Conservation (phyloP, 2,888 invertebrate genomes). For the Agrotis puta region DNA sequence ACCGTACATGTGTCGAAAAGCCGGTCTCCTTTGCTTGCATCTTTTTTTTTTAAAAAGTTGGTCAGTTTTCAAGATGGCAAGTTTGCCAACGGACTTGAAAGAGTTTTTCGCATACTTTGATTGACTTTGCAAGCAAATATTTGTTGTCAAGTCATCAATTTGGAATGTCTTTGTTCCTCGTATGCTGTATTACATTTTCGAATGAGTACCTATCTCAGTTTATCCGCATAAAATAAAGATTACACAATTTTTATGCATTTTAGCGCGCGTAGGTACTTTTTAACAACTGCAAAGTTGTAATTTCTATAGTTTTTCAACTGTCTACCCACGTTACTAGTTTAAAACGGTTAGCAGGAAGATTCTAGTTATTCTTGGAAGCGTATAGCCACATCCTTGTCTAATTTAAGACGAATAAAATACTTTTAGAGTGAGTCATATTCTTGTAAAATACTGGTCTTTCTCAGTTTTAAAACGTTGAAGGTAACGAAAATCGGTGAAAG, state of each 20-base stretch:
- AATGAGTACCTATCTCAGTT: not conserved
- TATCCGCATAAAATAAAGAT: too few species aligned
- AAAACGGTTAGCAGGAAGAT: constrained; percentile 35
- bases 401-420: constrained; percentile 23
- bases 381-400: constrained; percentile 36
- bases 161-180: constrained; percentile 57
- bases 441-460: not conserved
- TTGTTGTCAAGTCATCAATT: constrained; percentile 38
- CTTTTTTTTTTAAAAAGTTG: not conserved
- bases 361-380: constrained; percentile 10
- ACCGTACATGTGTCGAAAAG: constrained; percentile 40
- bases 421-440: constrained; percentile 44
- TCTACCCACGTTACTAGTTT: constrained; percentile 6
- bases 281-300: constrained; percentile 17
- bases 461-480: constrained; percentile 1
- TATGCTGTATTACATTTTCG: constrained; percentile 4
- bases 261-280: constrained; percentile 10
- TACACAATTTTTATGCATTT: not conserved
- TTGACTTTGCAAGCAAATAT: constrained; percentile 14
- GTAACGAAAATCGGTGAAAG: constrained; percentile 54
- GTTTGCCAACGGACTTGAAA: not conserved
- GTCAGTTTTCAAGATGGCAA: constrained; percentile 18
- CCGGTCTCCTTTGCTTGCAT: constrained; percentile 40
- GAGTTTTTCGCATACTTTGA: not conserved
- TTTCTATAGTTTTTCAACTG: not conserved